Evolutionary conservation across 2,113 vertebrate species (phyloP), one percentile per base, ranked within the genome.

Genomic region (Stigmatopora argus): DNA sequence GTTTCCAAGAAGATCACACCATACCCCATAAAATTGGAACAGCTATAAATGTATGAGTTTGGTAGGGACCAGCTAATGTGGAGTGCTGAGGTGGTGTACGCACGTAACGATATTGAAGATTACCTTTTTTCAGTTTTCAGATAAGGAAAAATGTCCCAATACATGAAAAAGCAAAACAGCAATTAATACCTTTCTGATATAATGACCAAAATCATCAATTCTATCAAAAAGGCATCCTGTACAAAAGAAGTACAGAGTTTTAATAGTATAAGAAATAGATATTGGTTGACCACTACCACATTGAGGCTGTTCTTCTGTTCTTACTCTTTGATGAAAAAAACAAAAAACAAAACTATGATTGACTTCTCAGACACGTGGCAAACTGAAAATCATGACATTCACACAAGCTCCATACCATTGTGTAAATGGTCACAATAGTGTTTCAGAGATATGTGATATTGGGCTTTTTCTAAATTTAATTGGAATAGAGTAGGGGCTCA

Each of bases 11-110:
- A 69, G 66, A 63, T 47, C 67, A 72, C 38, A 56, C 55, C 12
- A 14, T 67, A 70, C 55, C 64, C 21, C 71, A 13, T 41, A 49
- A 48, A 49, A 88, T 72, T 89, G 86, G 84, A 84, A 80, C 23
- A 2, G 51, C 71, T 83, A 76, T 75, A 31, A 1, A 23, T 34
- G 0, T 69, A 56, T 69, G 57, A 62, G 59, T 78, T 65, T 90
- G 82, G 79, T 87, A 88, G 82, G 18, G 77, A 80, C 88, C 81
- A 82, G 89, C 89, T 90, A 88, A 83, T 74, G 90, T 93, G 91
- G 89, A 94, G 91, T 87, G 83, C 84, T 90, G 49, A 52, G 19
- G 2, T 52, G 49, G 49, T n/a, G n/a, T 52, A 3, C 4, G 10
- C 51, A 55, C 3, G 13, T 23, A 6, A 4, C 52, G 13, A 53